These are phyloP conservation scores for Stegostoma tigrinum DNA, from an alignment of 2,113 vertebrate species.

Conservation along the genomic window DNA sequence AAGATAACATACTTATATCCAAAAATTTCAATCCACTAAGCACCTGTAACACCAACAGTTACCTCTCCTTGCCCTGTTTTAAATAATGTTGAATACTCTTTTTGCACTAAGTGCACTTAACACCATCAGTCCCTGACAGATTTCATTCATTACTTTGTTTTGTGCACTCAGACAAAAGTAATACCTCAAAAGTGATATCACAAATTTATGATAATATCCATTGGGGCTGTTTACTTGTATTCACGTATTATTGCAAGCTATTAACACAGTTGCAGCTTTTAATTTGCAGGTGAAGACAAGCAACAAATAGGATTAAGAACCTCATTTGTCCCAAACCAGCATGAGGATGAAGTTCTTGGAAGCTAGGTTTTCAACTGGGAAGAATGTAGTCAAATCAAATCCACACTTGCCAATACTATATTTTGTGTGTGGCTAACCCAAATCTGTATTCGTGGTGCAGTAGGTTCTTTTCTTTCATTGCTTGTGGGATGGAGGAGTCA, in stretches of 20 bases:
- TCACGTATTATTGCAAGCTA: background rate
- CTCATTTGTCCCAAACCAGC: background rate
- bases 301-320: background rate
- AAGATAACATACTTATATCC: background rate
- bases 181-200: background rate
- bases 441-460: no score
- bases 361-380: background rate
- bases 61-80: conserved; percentile 8
- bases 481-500: no score
- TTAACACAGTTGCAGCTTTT: background rate
- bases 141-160: background rate
- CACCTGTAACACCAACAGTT: background rate
- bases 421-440: no score
- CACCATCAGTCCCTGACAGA: background rate
- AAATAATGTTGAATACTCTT: background rate
- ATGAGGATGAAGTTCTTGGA: background rate
- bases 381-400: background rate
- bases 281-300: background rate
- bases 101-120: background rate
- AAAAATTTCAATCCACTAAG: background rate
- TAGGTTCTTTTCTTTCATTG: no score
- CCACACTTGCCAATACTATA: no score
- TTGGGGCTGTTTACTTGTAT: background rate
- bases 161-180: background rate
- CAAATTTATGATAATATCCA: background rate